Evolutionary conservation across 2,888 invertebrate species (phyloP).

Genomic region (Oscheius onirici): DNA sequence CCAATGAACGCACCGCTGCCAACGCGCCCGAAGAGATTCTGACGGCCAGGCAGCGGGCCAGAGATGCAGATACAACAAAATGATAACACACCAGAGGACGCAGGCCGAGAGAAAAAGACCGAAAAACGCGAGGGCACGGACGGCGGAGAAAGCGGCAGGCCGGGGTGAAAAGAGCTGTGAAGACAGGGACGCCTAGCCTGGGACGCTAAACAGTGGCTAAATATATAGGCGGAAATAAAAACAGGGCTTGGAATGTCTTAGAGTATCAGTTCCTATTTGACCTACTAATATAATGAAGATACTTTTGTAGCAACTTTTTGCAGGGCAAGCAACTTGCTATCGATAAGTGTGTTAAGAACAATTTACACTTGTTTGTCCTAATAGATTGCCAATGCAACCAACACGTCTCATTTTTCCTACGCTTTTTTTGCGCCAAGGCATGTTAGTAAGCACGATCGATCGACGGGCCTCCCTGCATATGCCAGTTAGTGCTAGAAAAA

Average conservation of each 20-base stretch:
- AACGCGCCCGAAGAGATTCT: slow-evolving; percentile 31
- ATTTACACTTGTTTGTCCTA: no score
- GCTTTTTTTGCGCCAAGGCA: slow-evolving; percentile 8
- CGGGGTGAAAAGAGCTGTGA: neutral
- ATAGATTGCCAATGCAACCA: no score
- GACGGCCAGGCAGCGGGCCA: slow-evolving; percentile 19
- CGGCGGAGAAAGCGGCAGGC: slow-evolving; percentile 13
- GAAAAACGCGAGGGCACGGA: slow-evolving; percentile 15
- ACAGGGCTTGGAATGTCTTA: no score
- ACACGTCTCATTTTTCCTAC: neutral
- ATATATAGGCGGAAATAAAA: no score
- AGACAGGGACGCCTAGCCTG: no score
- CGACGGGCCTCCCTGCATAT: slow-evolving; percentile 23
- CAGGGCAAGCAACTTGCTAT: no score
- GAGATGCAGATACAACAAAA: slow-evolving; percentile 36
- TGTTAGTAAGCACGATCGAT: slow-evolving; percentile 21
- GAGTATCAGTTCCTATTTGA: no score
- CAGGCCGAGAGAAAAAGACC: slow-evolving; percentile 13
- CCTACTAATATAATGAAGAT: no score
- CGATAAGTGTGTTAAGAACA: no score
- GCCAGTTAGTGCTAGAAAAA: slow-evolving; percentile 31
- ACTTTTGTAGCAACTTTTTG: no score
- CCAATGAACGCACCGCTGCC: slow-evolving; percentile 33
- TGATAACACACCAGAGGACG: slow-evolving; percentile 36
- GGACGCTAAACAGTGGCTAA: no score